Base-by-base conservation (phyloP, 2,888 invertebrate species). In the Melieria omissa region DNA sequence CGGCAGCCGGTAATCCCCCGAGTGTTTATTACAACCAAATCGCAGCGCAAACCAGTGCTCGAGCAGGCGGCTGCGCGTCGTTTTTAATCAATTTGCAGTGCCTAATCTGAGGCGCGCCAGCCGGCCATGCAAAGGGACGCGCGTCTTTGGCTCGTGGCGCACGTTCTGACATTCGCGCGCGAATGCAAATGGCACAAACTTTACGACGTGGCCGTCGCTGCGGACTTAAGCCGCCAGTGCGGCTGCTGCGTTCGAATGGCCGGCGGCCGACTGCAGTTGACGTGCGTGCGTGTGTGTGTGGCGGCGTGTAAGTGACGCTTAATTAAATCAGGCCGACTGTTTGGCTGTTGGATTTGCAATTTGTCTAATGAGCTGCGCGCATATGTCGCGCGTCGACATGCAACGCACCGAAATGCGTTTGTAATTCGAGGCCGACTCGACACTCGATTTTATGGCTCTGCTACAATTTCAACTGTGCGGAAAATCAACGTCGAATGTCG, bases 271-370 rank as follows among this genome's bases (percentile, higher is more conserved):
- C 54, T 63, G 62, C 29, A 14, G 54, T 55, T 63, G 69, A 62
- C 42, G 29, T 62, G 46, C 54, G 44, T 12, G 45, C 46, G 46
- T 69, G 54, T 55, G n/a, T 52, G 52, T 52, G 12, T 12, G 12
- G 55, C 57, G 67, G 73, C 73, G 72, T 76, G 74, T 71, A 74
- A 74, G 72, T 76, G 75, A 75, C 74, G 73, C 74, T 76, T 75
- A 76, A 76, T 76, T 75, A 76, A 76, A 76, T 74, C 74, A 71
- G 67, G 74, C 72, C 29, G 54, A 54, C 47, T 68, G 55, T 69
- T 72, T 69, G 58, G 49, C 60, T 73, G 64, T 41, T 44, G 57
- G 70, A 71, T 71, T 71, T 64, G 65, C 62, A 71, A 71, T 60
- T 65, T 60, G 7, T 44, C 60, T 71, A 71, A 71, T 65, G 70